These are phyloP conservation scores for Drosophila paracracens DNA, from an alignment of 2,888 invertebrate genomes.

Conservation along the genomic window DNA sequence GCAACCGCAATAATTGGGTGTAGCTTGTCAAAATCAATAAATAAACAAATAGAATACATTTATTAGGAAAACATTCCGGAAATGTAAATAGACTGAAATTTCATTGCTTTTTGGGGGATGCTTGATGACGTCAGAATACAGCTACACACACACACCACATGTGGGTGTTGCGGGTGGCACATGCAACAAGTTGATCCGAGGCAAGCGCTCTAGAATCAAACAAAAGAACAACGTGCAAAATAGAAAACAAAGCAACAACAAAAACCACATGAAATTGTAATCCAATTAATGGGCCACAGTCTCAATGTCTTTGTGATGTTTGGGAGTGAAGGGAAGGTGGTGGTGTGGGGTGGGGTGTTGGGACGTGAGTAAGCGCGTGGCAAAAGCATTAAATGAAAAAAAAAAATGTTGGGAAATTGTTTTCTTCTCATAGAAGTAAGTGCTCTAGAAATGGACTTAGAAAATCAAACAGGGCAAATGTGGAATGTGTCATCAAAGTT, in stretches of 20 bases:
- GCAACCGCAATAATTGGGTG: slow-evolving; percentile 1
- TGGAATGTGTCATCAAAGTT: slow-evolving; percentile 42
- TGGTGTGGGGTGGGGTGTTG: neutral
- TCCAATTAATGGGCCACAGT: slow-evolving; percentile 63
- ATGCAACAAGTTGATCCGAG: slow-evolving; percentile 64
- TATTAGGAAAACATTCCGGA: neutral
- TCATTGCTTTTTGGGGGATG: neutral
- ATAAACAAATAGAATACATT: slow-evolving; percentile 5
- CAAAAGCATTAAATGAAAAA: slow-evolving; percentile 28
- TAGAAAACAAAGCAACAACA: slow-evolving; percentile 26
- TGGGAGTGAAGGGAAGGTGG: neutral
- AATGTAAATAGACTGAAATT: neutral
- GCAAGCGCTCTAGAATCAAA: slow-evolving; percentile 40
- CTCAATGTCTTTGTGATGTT: slow-evolving; percentile 28
- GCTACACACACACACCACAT: neutral
- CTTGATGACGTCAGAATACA: neutral
- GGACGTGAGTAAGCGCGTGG: slow-evolving; percentile 32
- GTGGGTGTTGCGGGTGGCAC: slow-evolving; percentile 7
- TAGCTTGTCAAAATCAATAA: slow-evolving; percentile 20
- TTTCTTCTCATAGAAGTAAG: slow-evolving; percentile 31
- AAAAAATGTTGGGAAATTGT: slow-evolving; percentile 10
- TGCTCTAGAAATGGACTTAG: slow-evolving; percentile 16
- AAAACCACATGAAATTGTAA: slow-evolving; percentile 54
- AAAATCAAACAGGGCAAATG: slow-evolving; percentile 19
- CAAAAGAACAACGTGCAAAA: slow-evolving; percentile 44